Evolutionary conservation across 2,888 invertebrate species (phyloP).

Genomic region (Marasmarcha lunaedactyla): DNA sequence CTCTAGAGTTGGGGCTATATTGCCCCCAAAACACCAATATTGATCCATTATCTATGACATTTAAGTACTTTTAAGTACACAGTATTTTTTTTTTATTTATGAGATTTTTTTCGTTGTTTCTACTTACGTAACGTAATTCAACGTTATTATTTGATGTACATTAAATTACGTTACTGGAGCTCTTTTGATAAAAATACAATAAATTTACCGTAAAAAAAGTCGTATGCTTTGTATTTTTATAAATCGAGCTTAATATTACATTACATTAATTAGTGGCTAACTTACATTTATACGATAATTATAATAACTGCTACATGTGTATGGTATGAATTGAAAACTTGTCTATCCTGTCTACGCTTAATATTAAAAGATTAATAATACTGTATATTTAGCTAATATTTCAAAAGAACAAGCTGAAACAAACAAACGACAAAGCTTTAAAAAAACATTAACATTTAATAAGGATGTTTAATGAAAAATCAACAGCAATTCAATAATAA

Average conservation of each 20-base stretch:
- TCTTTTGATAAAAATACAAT: constrained; percentile 5
- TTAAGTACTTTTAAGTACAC: constrained; percentile 49
- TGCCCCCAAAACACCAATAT: constrained; percentile 46
- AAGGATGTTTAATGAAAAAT: constrained; percentile 61
- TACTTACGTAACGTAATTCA: constrained; percentile 41
- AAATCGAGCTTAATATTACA: constrained; percentile 40
- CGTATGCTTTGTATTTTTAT: constrained; percentile 18
- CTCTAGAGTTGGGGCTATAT: constrained; percentile 21
- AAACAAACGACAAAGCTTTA: constrained; percentile 53
- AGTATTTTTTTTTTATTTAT: constrained; percentile 55
- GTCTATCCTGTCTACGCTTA: constrained; percentile 68
- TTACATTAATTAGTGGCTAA: constrained; percentile 61
- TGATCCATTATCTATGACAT: constrained; percentile 53
- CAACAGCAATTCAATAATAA: constrained; percentile 58
- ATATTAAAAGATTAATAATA: constrained; percentile 43
- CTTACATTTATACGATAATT: constrained; percentile 43
- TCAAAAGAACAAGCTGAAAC: constrained; percentile 41
- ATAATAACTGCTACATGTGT: constrained; percentile 46
- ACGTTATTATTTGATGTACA: constrained; percentile 16
- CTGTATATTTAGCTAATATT: constrained; percentile 64
- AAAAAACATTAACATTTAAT: constrained; percentile 49
- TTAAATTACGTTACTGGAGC: background rate
- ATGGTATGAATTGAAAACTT: constrained; percentile 60
- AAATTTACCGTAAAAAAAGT: background rate
- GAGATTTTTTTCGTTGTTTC: constrained; percentile 54